A percentile compares a stretch with the other conserved stretches of the same genome.
These are phyloP conservation scores for Notocelia uddmanniana DNA, from an alignment of 2,888 invertebrate species.

Conservation along the genomic window DNA sequence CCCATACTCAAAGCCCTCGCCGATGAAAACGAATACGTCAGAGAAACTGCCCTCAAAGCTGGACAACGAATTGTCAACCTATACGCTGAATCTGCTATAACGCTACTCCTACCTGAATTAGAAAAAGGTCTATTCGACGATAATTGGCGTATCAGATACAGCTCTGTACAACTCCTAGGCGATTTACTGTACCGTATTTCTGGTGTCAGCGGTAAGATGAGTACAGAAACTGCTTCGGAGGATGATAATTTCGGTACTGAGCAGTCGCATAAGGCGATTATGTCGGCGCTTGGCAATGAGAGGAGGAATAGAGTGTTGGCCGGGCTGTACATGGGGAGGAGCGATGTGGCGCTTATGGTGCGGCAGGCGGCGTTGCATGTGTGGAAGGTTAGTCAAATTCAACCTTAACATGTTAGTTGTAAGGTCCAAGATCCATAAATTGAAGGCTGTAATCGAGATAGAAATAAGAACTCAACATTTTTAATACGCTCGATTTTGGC, in stretches of 20 bases:
- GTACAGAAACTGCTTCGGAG: conserved; percentile 98
- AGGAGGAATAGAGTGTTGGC: conserved; percentile 96
- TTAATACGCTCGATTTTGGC: too few species aligned
- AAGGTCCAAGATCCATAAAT: too few species aligned
- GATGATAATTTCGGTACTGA: conserved; percentile 99
- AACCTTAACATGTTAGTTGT: not conserved
- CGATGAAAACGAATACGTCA: conserved; percentile 99
- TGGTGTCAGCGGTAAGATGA: conserved; percentile 99
- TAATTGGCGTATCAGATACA: conserved; percentile 98
- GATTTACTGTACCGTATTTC: conserved; percentile 98
- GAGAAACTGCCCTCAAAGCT: conserved; percentile 98
- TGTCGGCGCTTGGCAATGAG: conserved; percentile 94
- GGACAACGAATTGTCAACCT: conserved; percentile 98
- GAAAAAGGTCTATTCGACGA: conserved; percentile 98
- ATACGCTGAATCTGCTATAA: conserved; percentile 98
- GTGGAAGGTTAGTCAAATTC: conserved; percentile 90
- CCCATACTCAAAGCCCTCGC: conserved; percentile 98
- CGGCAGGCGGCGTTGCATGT: conserved; percentile 99
- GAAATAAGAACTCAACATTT: too few species aligned
- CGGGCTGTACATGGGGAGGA: conserved; percentile 98
- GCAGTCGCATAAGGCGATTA: conserved; percentile 96
- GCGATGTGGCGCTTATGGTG: conserved; percentile 98
- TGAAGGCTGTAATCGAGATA: too few species aligned
- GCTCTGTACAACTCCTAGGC: conserved; percentile 97
- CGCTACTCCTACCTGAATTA: conserved; percentile 95